Evolutionary conservation across 1,140 invertebrate species (phyloP), one percentile per base, ranked within the genome.

Genomic region (Antheraea mylitta): DNA sequence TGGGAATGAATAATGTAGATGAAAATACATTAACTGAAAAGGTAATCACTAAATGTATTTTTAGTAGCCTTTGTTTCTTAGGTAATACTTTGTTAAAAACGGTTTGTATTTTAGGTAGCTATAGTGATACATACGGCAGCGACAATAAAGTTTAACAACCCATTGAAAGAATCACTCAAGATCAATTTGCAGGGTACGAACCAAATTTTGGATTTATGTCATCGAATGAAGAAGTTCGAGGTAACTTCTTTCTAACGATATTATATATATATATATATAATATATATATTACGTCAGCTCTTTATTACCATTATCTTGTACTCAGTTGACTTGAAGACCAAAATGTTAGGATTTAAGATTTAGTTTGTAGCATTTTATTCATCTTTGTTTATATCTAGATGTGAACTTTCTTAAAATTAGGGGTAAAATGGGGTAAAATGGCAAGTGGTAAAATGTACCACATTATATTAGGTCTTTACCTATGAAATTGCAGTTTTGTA

Each of bases 1-100:
- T 97, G 0, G 96, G 94, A 7, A 89, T 97, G 4, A 93, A 87
- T 19, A 58, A 85, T 5, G 76, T 90, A 18, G 95, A 96, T 64
- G 73, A 80, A 66, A n/a, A 75, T 22, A 66, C 69, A n/a, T 37
- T 84, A 63, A 68, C 72, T 13, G 67, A 85, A 18, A 71, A 77
- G 70, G 79, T 83, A 68, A 2, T 30, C 4, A 61, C 38, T 61
- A 37, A 65, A 18, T 13, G 11, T 13, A 16, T 53, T 13, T 30
- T 30, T 30, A 10, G 4, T 30, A 30, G 22, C 22, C 22, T 30
- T 30, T 30, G 22, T 53, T n/a, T 10, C 13, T 16, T 13, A 53
- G 13, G 16, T 53, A 53, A 53, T 53, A 11, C 7, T 42, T 42
- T 8, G 11, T 42, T 42, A 8, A 42, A 42, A 42, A 9, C 3